phyloP scores from a whole-genome alignment of 2,113 vertebrate genomes.

The Triplophysa dalaica region DNA sequence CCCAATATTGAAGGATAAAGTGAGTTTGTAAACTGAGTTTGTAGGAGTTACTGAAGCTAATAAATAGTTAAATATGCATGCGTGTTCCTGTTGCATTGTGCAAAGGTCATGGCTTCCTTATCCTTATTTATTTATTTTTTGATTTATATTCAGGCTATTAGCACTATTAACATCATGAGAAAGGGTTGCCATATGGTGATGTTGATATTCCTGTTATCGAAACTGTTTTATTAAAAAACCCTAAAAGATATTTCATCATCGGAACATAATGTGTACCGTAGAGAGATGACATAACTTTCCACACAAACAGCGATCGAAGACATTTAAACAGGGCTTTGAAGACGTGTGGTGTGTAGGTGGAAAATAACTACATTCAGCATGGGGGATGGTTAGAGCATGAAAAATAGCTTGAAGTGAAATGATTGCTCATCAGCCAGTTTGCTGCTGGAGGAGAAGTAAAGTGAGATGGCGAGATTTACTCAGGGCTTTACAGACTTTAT shows the following conservation, averaged over 20 bases:
- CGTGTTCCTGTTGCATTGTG: no score
- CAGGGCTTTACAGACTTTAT: not conserved
- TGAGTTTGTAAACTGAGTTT: no score
- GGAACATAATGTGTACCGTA: not conserved
- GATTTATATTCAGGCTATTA: no score
- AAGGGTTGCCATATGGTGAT: no score
- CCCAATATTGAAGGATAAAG: no score
- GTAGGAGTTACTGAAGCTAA: no score
- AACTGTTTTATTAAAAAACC: no score
- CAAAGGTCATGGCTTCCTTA: no score
- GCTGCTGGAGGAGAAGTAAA: constrained; percentile 15
- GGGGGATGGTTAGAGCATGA: constrained; percentile 17
- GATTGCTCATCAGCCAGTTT: constrained; percentile 34
- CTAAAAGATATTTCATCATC: not conserved
- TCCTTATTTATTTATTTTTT: no score
- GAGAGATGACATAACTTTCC: not conserved
- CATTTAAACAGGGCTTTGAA: constrained; percentile 21
- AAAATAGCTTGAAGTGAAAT: constrained; percentile 39
- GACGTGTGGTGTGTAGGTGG: constrained; percentile 28
- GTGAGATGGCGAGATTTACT: not conserved
- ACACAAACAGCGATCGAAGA: constrained; percentile 8
- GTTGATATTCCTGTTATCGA: no score
- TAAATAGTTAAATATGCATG: no score
- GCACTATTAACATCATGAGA: no score
- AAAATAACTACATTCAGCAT: constrained; percentile 16